Base-by-base conservation (phyloP, 2,888 invertebrate genomes). In the Eilema sororculum region DNA sequence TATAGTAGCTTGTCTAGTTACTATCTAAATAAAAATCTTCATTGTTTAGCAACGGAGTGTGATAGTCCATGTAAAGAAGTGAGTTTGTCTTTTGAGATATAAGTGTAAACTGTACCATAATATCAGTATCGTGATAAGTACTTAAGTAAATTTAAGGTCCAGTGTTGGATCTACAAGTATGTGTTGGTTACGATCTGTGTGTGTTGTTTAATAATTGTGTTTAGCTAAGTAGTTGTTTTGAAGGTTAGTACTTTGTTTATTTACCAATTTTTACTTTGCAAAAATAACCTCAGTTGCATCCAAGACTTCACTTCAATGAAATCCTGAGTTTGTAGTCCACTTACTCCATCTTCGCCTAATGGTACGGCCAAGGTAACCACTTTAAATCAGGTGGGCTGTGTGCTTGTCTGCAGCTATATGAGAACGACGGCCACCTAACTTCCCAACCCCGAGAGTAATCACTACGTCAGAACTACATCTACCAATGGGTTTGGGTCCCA, bases 111-210 rank as follows among this genome's bases (percentile, higher is more conserved):
- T 72, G 63, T 71, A 73, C n/a, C 41, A 28, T 69, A 46, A 67
- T 25, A 60, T 78, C 72, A 70, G 72, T 64, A 57, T 67, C 73
- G 81, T 84, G 82, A 67, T 80, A 84, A 84, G 73, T 85, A 72
- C 80, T 78, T 79, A 58, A 74, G 79, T 84, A 84, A 87, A 85
- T 84, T 74, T 78, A 61, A 76, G 69, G 83, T 78, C 74, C 72
- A 78, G 72, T 67, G 75, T 79, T 74, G 71, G 74, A 72, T 74
- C n/a, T 63, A 37, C 33, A 25, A 46, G 24, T 70, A 67, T 78
- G 82, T 86, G 80, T 74, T 71, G 70, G 74, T 69, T 80, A 83
- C 82, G 83, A 81, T 57, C 64, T 65, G n/a, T 76, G 73, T 77
- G 67, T 67, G 82, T 72, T 66, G 58, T 57, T 61, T 62, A 67